Evolutionary conservation across 92 coral and sea anemone genomes (phyloP).

Genomic region (Heteractis magnifica): DNA sequence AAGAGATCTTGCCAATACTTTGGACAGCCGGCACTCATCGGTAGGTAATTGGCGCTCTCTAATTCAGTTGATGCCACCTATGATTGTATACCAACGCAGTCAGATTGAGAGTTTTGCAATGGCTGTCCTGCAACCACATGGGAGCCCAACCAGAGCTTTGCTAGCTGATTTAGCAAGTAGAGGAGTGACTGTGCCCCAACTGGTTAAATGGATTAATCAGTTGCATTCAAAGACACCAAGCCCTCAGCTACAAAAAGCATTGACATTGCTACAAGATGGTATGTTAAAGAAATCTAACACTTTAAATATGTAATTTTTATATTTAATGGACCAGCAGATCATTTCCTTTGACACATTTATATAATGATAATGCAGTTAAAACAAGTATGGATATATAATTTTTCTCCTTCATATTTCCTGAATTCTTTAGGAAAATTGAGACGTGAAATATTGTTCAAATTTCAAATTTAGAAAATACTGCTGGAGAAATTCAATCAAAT

Average conservation of each 20-base stretch:
- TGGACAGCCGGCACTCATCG: constrained; percentile 47
- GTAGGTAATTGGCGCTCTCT: constrained; percentile 79
- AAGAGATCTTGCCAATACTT: constrained; percentile 46
- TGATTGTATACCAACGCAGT: constrained; percentile 30
- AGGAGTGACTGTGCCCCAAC: constrained; percentile 58
- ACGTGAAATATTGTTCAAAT: no score
- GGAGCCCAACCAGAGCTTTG: constrained; percentile 77
- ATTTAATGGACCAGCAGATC: no score
- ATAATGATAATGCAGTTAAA: no score
- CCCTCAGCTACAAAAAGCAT: constrained; percentile 48
- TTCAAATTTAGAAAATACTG: no score
- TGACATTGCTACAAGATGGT: constrained; percentile 36
- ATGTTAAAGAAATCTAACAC: neutral
- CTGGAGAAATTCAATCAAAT: no score
- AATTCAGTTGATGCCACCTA: constrained; percentile 45
- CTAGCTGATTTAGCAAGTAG: constrained; percentile 63
- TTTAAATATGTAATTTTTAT: no score
- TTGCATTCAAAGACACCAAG: constrained; percentile 15
- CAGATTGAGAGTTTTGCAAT: constrained; percentile 58
- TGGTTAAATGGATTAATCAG: constrained; percentile 50
- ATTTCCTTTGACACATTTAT: no score
- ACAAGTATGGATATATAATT: no score
- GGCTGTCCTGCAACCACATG: constrained; percentile 62
- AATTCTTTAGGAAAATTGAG: no score
- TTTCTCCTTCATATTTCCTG: no score